Conservation (phyloP, 2,888 invertebrate genomes). For the Dioctria linearis region DNA sequence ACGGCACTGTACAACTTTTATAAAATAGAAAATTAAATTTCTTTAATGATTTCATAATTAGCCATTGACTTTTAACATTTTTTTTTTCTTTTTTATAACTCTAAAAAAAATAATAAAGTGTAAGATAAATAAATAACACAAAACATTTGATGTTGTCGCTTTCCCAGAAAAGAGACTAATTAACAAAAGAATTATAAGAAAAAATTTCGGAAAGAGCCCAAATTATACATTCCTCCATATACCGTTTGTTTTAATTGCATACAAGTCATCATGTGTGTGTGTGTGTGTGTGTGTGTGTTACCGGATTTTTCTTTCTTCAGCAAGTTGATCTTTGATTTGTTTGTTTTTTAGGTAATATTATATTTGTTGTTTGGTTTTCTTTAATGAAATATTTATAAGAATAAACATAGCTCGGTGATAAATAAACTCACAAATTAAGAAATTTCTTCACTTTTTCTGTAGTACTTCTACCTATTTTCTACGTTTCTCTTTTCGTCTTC, state of each 20-base stretch:
- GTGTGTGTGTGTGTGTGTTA: not conserved
- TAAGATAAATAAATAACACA: slow-evolving; percentile 23
- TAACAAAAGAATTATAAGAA: not conserved
- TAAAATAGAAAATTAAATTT: slow-evolving; percentile 37
- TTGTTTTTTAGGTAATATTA: slow-evolving; percentile 1
- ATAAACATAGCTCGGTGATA: not conserved
- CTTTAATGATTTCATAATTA: slow-evolving; percentile 27
- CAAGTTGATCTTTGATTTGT: not conserved
- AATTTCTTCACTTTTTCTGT: not conserved
- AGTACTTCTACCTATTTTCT: too few relatives aligned
- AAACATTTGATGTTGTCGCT: slow-evolving; percentile 15
- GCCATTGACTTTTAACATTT: slow-evolving; percentile 28
- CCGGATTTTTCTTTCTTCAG: not conserved
- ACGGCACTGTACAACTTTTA: slow-evolving; percentile 43
- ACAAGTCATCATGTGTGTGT: not conserved
- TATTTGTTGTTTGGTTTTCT: slow-evolving; percentile 4
- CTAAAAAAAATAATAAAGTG: slow-evolving; percentile 8
- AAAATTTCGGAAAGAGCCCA: not conserved
- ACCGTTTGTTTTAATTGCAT: not conserved
- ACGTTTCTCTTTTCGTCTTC: not conserved
- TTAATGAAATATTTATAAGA: not conserved
- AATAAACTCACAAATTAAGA: not conserved
- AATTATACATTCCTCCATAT: not conserved
- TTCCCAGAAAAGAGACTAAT: slow-evolving; percentile 5
- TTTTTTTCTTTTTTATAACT: slow-evolving; percentile 21